Evolutionary conservation across 2,797 vertebrate genomes (phyloP).

Genomic region (Rhinophrynus dorsalis): DNA sequence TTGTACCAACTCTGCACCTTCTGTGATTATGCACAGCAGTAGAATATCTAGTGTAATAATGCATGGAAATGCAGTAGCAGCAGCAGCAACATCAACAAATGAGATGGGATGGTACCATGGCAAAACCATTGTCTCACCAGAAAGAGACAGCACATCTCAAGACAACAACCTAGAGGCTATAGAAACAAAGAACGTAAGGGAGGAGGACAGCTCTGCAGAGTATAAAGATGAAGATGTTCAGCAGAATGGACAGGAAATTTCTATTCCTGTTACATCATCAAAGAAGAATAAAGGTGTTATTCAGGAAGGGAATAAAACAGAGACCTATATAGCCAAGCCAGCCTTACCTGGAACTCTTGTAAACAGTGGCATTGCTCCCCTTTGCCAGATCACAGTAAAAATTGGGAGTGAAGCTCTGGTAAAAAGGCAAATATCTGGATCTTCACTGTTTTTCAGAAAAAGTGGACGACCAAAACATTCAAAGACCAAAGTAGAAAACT

Average conservation of each 20-base stretch:
- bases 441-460: conserved; percentile 86
- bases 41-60: conserved; percentile 72
- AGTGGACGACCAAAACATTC: conserved; percentile 64
- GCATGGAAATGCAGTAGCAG: conserved; percentile 68
- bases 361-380: conserved; percentile 82
- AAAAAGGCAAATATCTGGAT: conserved; percentile 89
- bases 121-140: conserved; percentile 50
- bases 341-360: conserved; percentile 90
- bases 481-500: conserved; percentile 61
- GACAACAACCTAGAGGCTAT: conserved; percentile 52
- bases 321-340: conserved; percentile 96
- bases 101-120: conserved; percentile 52
- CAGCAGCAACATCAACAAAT: conserved; percentile 56
- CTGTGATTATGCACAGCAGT: conserved; percentile 75
- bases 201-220: conserved; percentile 59
- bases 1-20: conserved; percentile 71
- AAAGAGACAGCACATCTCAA: conserved; percentile 55
- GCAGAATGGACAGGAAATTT: conserved; percentile 68
- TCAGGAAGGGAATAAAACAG: conserved; percentile 76
- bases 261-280: conserved; percentile 63
- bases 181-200: conserved; percentile 62
- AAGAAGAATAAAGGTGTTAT: conserved; percentile 60
- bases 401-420: conserved; percentile 96
- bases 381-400: conserved; percentile 98
- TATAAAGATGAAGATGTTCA: conserved; percentile 69